phyloP scores from a whole-genome alignment of 2,888 invertebrate species.

The Orchesellides sinensis region DNA sequence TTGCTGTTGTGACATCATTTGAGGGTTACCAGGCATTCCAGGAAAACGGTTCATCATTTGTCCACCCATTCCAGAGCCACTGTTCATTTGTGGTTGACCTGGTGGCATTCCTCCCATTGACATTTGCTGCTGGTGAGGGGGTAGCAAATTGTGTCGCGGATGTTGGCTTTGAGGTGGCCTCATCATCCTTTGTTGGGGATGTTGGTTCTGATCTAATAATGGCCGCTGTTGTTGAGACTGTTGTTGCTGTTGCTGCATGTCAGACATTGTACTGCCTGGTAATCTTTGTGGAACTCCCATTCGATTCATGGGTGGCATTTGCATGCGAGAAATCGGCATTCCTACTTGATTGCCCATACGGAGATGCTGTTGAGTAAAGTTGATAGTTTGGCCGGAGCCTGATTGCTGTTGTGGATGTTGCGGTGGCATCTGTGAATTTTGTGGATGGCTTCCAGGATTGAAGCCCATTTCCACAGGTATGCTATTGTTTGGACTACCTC shows the following conservation, averaged over 20 bases:
- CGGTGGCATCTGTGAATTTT: conserved; percentile 75
- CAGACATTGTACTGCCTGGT: conserved; percentile 21
- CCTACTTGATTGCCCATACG: conserved; percentile 67
- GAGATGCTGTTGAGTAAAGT: conserved; percentile 75
- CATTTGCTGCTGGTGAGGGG: conserved; percentile 60
- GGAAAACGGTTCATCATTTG: conserved; percentile 67
- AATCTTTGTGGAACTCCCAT: conserved; percentile 64
- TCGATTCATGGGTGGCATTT: conserved; percentile 60
- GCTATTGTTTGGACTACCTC: conserved; percentile 22
- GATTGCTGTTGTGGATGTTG: conserved; percentile 73
- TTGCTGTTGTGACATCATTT: conserved; percentile 54
- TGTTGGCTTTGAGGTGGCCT: conserved; percentile 29
- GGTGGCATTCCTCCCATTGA: conserved; percentile 58
- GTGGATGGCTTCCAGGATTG: conserved; percentile 53
- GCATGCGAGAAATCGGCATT: conserved; percentile 43
- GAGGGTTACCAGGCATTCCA: conserved; percentile 52
- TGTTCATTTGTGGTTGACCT: conserved; percentile 53
- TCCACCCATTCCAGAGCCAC: conserved; percentile 38
- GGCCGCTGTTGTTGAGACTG: conserved; percentile 52
- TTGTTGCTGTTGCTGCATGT: conserved; percentile 28
- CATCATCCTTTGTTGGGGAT: conserved; percentile 58
- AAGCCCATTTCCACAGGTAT: conserved; percentile 54
- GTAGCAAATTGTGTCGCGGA: conserved; percentile 45
- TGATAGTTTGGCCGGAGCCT: conserved; percentile 72
- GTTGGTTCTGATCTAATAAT: conserved; percentile 26